A percentile compares a stretch with the other conserved stretches of the same genome.
These are phyloP conservation scores for Malurus leucopterus DNA, from an alignment of 2,797 vertebrate species.

Conservation along the genomic window DNA sequence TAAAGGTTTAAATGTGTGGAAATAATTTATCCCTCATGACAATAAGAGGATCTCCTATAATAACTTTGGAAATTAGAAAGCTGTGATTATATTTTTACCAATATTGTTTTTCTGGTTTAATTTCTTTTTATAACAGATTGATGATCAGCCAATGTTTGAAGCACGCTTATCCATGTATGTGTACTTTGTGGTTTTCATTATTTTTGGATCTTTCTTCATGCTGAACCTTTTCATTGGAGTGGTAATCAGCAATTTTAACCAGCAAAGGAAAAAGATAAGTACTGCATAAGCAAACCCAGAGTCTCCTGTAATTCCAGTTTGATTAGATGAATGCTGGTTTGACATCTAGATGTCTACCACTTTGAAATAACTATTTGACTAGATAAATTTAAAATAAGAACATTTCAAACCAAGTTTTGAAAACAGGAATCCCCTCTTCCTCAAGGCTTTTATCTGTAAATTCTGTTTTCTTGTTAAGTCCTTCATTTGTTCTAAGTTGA, in stretches of 20 bases:
- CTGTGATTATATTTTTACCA: neutral
- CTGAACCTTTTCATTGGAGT: conserved; percentile 78
- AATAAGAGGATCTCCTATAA: neutral
- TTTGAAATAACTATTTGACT: neutral
- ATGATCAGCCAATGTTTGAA: conserved; percentile 51
- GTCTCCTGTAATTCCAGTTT: neutral
- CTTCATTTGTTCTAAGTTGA: neutral
- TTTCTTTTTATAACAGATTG: conserved; percentile 16
- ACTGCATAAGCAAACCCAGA: neutral
- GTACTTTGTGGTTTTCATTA: conserved; percentile 73
- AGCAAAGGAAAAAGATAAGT: conserved; percentile 80
- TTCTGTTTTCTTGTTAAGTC: neutral
- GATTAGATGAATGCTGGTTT: neutral
- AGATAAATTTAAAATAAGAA: neutral
- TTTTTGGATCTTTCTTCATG: conserved; percentile 79
- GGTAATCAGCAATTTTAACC: conserved; percentile 78
- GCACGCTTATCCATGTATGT: conserved; percentile 17
- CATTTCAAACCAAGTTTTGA: neutral
- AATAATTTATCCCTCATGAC: neutral
- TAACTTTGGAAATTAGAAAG: neutral
- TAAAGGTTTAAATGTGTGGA: neutral
- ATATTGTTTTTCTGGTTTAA: neutral
- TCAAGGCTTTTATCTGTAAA: neutral
- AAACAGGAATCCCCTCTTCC: neutral
- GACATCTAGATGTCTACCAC: neutral